phyloP scores from a whole-genome alignment of 2,797 vertebrate genomes.

The Eulemur rubriventer region DNA sequence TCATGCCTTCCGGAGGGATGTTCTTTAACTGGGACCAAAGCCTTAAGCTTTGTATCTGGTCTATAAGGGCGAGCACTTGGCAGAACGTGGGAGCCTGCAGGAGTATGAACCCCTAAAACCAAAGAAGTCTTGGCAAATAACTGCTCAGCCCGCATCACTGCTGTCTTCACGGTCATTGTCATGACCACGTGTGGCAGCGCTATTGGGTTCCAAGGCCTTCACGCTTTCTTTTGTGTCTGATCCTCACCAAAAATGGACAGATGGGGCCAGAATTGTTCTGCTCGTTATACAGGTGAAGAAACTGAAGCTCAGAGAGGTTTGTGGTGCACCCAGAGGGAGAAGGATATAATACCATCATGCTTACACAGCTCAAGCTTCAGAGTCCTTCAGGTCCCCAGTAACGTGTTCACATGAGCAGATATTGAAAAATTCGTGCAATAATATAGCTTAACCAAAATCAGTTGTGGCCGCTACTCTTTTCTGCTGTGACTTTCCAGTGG shows the following conservation, averaged over 20 bases:
- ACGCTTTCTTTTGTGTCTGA: neutral
- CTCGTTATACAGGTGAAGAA: neutral
- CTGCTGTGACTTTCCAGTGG: neutral
- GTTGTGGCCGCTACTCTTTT: accelerated
- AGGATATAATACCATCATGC: neutral
- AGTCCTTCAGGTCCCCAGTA: neutral
- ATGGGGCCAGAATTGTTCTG: neutral
- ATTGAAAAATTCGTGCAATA: too few species aligned
- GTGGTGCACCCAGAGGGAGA: neutral
- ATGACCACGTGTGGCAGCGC: neutral
- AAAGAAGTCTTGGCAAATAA: neutral
- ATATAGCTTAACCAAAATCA: neutral
- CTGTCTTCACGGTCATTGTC: neutral
- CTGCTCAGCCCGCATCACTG: accelerated
- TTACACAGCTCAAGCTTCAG: neutral
- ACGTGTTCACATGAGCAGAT: neutral
- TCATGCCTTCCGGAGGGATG: neutral
- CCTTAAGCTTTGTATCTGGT: neutral
- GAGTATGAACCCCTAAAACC: neutral
- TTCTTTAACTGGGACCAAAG: neutral
- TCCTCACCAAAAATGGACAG: neutral
- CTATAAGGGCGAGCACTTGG: neutral
- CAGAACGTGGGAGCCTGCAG: neutral
- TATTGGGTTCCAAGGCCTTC: neutral
- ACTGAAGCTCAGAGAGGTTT: neutral